A percentile compares a stretch with the other conserved stretches of the same genome.
phyloP scores from a whole-genome alignment of 2,888 invertebrate species.

The Mimas tiliae region DNA sequence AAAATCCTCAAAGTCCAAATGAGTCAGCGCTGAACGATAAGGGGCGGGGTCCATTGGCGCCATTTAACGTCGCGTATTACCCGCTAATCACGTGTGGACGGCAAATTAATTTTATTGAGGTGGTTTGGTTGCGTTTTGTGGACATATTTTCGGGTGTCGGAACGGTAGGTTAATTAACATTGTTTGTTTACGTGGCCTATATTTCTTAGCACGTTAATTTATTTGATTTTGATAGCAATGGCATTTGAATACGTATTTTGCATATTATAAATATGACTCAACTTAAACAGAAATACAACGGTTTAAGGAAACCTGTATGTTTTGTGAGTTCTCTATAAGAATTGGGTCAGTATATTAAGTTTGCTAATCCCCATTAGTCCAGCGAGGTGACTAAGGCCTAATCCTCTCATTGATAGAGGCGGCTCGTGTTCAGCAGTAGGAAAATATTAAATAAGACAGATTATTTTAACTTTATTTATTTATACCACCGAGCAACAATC shows the following conservation, averaged over 20 bases:
- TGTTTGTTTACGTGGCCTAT: constrained; percentile 11
- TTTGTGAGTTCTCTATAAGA: too few species aligned
- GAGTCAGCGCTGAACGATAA: constrained; percentile 30
- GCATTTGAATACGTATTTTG: not conserved
- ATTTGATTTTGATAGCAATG: not conserved
- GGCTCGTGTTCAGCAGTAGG: too few species aligned
- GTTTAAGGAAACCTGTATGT: too few species aligned
- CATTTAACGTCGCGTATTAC: constrained; percentile 18
- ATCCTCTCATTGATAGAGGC: too few species aligned
- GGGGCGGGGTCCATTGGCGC: constrained; percentile 25
- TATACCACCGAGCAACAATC: too few species aligned
- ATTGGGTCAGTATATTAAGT: too few species aligned
- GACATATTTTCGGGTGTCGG: constrained; percentile 19
- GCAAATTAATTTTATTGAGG: constrained; percentile 22
- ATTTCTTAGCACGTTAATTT: not conserved
- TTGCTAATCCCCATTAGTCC: too few species aligned
- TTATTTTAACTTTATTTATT: too few species aligned
- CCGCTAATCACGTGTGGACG: constrained; percentile 26
- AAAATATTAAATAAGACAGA: not conserved
- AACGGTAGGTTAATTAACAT: constrained; percentile 14
- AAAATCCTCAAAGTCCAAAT: constrained; percentile 31
- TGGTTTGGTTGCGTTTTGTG: constrained; percentile 12
- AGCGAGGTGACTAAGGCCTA: too few species aligned
- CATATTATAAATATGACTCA: not conserved
- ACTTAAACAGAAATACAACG: not conserved